Evolutionary conservation across 1,140 invertebrate genomes (phyloP).

Genomic region (Armadillidium nasatum): DNA sequence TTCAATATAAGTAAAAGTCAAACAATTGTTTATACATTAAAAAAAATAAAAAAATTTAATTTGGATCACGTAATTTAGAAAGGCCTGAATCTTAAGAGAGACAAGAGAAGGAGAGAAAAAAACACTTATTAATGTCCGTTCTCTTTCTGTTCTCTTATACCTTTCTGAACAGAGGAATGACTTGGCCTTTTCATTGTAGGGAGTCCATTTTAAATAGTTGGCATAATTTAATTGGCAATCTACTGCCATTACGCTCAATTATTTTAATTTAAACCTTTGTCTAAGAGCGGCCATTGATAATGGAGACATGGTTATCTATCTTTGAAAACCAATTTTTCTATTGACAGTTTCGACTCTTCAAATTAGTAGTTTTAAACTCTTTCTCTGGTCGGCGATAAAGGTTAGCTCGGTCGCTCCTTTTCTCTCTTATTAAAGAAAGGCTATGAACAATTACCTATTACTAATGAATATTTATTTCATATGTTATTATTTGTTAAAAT

Average conservation of each 20-base stretch:
- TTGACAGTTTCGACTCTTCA: background rate
- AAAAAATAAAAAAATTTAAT: too few species aligned
- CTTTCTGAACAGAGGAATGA: background rate
- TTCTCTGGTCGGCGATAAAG: background rate
- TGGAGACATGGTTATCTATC: conserved; percentile 12
- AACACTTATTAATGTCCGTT: too few species aligned
- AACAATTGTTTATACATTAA: too few species aligned
- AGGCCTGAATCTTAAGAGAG: too few species aligned
- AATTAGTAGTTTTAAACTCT: background rate
- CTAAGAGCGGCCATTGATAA: conserved; percentile 1
- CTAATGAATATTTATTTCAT: conserved; percentile 14
- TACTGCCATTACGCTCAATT: conserved; percentile 4
- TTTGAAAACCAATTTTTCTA: background rate
- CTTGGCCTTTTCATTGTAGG: background rate
- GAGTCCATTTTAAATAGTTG: background rate
- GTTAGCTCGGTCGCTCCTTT: background rate
- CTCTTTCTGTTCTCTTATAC: too few species aligned
- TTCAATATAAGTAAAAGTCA: too few species aligned
- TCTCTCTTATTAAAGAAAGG: background rate
- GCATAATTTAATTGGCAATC: conserved; percentile 13
- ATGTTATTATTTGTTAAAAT: background rate
- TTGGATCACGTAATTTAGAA: too few species aligned
- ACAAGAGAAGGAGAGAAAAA: too few species aligned
- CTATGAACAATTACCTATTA: background rate
- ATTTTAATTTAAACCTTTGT: conserved; percentile 2